These are phyloP conservation scores for Crotalus helleri DNA, from an alignment of 2,113 vertebrate species.

Conservation along the genomic window DNA sequence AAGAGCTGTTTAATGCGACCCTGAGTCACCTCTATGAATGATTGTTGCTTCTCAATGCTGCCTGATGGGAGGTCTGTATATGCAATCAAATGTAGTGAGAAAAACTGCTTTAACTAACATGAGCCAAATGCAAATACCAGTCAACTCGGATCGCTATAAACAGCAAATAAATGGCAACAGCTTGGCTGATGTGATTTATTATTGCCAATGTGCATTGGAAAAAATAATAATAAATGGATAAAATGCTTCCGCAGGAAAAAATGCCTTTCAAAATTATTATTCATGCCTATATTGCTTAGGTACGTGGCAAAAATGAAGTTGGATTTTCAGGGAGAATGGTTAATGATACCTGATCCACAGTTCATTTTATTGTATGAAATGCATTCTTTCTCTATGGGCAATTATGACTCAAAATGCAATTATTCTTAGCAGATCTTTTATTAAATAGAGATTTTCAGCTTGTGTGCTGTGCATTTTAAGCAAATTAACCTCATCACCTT, in stretches of 20 bases:
- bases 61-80: constrained; percentile 8
- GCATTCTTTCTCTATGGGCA: constrained; percentile 35
- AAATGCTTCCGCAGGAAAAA: constrained; percentile 59
- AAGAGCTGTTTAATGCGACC: accelerated
- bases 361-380: not conserved
- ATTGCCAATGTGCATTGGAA: constrained; percentile 60
- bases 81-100: constrained; percentile 17
- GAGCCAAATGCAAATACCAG: constrained; percentile 25
- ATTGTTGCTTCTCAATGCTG: not conserved
- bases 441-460: not conserved
- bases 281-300: constrained; percentile 55
- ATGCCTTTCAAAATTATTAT: constrained; percentile 56
- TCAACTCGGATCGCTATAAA: constrained; percentile 50
- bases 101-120: not conserved
- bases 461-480: not conserved
- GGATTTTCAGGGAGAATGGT: constrained; percentile 47
- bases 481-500: not conserved
- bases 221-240: constrained; percentile 61
- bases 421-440: constrained; percentile 42
- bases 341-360: constrained; percentile 25
- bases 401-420: constrained; percentile 56
- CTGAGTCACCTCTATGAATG: not conserved
- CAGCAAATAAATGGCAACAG: constrained; percentile 64
- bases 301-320: constrained; percentile 60
- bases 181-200: constrained; percentile 61